These are phyloP conservation scores for Latrodectus elegans DNA, from an alignment of 2,888 invertebrate species.

Conservation along the genomic window DNA sequence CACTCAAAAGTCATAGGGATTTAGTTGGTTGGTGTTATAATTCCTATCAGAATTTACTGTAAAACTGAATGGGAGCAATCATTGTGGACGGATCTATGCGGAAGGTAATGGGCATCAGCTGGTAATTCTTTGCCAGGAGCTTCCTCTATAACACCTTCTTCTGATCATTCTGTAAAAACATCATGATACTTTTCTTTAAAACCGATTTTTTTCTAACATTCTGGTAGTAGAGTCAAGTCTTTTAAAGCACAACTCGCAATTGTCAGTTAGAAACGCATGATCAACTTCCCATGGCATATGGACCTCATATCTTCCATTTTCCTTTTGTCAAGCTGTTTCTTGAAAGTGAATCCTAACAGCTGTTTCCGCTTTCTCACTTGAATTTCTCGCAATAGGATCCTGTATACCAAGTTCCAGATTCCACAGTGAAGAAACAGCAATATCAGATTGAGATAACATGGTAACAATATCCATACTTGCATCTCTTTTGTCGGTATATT, in stretches of 20 bases:
- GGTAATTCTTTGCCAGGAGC: not conserved
- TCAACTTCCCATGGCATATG: slow-evolving; percentile 15
- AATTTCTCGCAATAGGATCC: not conserved
- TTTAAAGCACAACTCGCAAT: too few species aligned
- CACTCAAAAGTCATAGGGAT: too few species aligned
- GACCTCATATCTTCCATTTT: slow-evolving; percentile 42
- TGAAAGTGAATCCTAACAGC: slow-evolving; percentile 26
- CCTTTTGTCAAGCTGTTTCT: slow-evolving; percentile 18
- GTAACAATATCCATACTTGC: too few species aligned
- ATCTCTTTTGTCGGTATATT: too few species aligned
- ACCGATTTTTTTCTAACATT: not conserved
- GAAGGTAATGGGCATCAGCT: not conserved
- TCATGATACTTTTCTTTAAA: not conserved
- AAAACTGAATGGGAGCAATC: too few species aligned
- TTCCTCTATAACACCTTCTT: slow-evolving; percentile 9
- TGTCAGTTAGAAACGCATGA: not conserved
- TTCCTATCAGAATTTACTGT: too few species aligned
- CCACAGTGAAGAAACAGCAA: too few species aligned
- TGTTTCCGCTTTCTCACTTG: slow-evolving; percentile 19
- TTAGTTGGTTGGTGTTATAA: too few species aligned
- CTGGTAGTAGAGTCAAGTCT: not conserved
- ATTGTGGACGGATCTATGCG: not conserved
- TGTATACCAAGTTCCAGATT: too few species aligned
- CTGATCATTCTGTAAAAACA: not conserved
- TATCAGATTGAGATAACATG: too few species aligned